Evolutionary conservation across 2,113 vertebrate genomes (phyloP).

Genomic region (Amblyornis subalaris): DNA sequence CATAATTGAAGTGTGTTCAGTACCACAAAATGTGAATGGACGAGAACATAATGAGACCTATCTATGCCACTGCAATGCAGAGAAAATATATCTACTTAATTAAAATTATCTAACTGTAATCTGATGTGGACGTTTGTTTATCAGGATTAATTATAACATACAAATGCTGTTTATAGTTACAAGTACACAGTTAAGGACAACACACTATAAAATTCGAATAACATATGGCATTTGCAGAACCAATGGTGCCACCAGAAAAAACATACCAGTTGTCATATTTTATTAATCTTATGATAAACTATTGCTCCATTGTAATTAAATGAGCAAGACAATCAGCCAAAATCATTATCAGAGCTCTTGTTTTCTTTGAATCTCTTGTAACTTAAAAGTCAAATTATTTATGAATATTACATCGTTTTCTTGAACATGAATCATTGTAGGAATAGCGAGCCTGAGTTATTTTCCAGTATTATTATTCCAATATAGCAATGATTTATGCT

Average conservation of each 20-base stretch:
- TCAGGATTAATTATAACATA: slow-evolving; percentile 7
- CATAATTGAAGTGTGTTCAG: not conserved
- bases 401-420: not conserved
- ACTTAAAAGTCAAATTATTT: not conserved
- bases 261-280: not conserved
- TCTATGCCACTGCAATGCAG: not conserved
- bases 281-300: slow-evolving; percentile 32
- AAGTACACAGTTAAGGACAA: not conserved
- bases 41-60: not conserved
- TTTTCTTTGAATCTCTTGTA: not conserved
- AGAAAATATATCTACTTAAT: not conserved
- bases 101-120: not conserved
- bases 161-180: slow-evolving; percentile 10
- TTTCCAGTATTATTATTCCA: not conserved
- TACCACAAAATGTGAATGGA: not conserved
- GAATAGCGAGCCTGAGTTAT: not conserved
- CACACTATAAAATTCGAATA: not conserved
- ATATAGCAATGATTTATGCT: not conserved
- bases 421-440: not conserved
- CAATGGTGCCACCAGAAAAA: not conserved
- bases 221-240: slow-evolving; percentile 18
- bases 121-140: not conserved
- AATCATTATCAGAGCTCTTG: slow-evolving; percentile 16
- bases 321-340: not conserved
- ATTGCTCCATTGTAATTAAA: not conserved